These are phyloP conservation scores for Micrastur ruficollis DNA, from an alignment of 2,797 vertebrate species.

Conservation along the genomic window DNA sequence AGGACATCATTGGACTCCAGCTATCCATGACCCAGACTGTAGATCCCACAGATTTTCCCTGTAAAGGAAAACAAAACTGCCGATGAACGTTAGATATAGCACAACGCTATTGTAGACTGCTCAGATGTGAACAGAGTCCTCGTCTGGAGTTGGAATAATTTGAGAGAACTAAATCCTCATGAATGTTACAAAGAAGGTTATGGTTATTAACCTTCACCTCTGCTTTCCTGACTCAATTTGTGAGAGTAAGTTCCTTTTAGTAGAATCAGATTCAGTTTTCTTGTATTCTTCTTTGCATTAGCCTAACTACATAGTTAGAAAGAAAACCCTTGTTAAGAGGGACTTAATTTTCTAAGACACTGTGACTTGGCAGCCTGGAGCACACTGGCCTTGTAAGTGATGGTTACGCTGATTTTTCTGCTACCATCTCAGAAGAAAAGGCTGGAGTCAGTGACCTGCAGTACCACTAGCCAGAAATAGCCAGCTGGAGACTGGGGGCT, in stretches of 20 bases:
- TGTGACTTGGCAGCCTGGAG: constrained; percentile 1
- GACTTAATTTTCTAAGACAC: neutral
- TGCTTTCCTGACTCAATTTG: neutral
- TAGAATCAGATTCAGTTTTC: neutral
- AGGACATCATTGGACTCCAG: neutral
- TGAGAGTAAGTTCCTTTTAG: neutral
- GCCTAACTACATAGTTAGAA: neutral
- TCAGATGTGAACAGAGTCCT: neutral
- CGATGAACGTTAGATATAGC: neutral
- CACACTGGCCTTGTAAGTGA: neutral
- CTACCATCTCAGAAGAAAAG: neutral
- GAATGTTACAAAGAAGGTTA: neutral
- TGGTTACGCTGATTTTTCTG: neutral
- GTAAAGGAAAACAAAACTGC: neutral
- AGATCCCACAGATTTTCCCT: neutral
- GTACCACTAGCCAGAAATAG: neutral
- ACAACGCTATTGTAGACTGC: neutral
- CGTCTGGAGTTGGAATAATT: neutral
- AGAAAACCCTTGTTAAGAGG: neutral
- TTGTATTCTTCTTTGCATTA: constrained; percentile 2
- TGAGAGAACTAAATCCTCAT: neutral
- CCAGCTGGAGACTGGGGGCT: neutral
- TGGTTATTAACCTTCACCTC: neutral
- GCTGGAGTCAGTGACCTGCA: neutral
- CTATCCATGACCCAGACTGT: neutral